phyloP scores from a whole-genome alignment of 2,113 vertebrate species.

The Telmatochromis sp. region DNA sequence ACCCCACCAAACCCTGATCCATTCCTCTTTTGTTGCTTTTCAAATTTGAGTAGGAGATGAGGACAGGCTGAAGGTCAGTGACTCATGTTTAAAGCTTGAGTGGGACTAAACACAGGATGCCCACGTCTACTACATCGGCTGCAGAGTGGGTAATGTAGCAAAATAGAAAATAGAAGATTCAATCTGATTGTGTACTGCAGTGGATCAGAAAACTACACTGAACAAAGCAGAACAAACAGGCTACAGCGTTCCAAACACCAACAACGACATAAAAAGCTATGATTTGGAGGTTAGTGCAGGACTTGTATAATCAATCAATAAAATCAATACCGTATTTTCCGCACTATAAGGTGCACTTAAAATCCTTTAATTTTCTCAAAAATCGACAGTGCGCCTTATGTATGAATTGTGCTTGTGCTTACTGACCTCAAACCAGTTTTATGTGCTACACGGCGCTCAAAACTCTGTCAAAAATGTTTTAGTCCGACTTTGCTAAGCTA shows the following conservation, averaged over 20 bases:
- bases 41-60: not conserved
- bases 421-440: rapidly evolving
- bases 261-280: not conserved
- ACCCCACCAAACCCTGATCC: not conserved
- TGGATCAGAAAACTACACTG: not conserved
- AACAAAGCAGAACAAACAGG: not conserved
- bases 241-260: not conserved
- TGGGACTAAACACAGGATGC: not conserved
- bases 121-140: not conserved
- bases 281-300: not conserved
- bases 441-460: rapidly evolving
- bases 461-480: not conserved
- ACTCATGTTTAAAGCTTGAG: not conserved
- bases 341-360: not conserved
- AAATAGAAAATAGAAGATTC: not conserved
- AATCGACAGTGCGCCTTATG: not conserved
- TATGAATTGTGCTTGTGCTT: not conserved
- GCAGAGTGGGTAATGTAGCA: not conserved
- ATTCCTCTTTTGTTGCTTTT: not conserved
- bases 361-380: not conserved
- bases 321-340: not conserved
- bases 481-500: not conserved
- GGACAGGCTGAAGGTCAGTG: not conserved
- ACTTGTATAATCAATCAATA: not conserved
- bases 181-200: not conserved